Percentiles rank a stretch among this genome's conserved stretches.
phyloP scores from a whole-genome alignment of 2,888 invertebrate species.

The Dynastes grantii region DNA sequence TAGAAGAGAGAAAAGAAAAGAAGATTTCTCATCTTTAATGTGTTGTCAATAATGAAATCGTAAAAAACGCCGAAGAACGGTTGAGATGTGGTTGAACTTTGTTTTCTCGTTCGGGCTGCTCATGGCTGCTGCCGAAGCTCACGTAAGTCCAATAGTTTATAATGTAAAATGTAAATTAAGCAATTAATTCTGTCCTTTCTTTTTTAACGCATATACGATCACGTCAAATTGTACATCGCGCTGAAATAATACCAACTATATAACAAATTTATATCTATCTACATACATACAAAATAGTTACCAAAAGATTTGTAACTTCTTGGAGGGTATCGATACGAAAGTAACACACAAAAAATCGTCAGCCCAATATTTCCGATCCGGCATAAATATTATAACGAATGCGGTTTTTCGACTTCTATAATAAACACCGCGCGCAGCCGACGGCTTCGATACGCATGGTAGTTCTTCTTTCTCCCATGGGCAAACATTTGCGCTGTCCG shows the following conservation, averaged over 20 bases:
- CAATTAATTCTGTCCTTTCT: constrained; percentile 20
- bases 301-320: too few relatives aligned
- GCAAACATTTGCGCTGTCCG: constrained; percentile 44
- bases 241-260: background rate
- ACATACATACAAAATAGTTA: too few relatives aligned
- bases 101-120: constrained; percentile 51
- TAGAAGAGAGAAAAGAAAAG: constrained; percentile 47
- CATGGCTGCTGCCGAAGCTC: constrained; percentile 50
- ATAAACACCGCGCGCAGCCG: constrained; percentile 26
- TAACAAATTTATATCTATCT: background rate
- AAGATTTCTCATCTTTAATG: constrained; percentile 36
- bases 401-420: constrained; percentile 47
- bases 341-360: too few relatives aligned
- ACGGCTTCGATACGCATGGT: constrained; percentile 13
- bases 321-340: too few relatives aligned
- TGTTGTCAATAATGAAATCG: constrained; percentile 43
- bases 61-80: constrained; percentile 49
- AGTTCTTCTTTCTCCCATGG: constrained; percentile 35
- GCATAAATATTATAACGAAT: constrained; percentile 16
- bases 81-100: constrained; percentile 54
- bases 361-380: background rate
- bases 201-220: background rate
- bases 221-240: background rate
- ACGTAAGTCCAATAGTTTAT: constrained; percentile 50
- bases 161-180: constrained; percentile 26